These are phyloP conservation scores for Osmerus mordax DNA, from an alignment of 2,113 vertebrate species.

Conservation along the genomic window DNA sequence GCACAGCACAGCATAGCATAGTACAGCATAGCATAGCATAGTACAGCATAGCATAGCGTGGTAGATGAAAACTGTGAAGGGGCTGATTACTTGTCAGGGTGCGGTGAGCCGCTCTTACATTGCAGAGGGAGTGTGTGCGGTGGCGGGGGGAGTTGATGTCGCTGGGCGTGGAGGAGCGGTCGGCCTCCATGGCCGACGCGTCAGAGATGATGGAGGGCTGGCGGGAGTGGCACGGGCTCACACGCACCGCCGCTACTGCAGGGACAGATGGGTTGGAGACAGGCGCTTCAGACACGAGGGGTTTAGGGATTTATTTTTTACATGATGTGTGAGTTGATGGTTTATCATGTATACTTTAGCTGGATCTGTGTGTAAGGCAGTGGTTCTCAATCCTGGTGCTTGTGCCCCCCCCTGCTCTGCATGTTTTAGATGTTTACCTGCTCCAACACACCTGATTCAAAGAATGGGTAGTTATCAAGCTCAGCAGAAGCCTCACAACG, in stretches of 20 bases:
- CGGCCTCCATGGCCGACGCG: conserved; percentile 86
- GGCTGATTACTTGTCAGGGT: conserved; percentile 38
- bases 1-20: too few relatives aligned
- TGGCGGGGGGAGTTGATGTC: conserved; percentile 98
- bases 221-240: conserved; percentile 95
- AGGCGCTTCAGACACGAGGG: conserved; percentile 11
- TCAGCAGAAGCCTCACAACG: too few relatives aligned
- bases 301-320: background rate
- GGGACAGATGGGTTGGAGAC: conserved; percentile 45
- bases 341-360: too few relatives aligned
- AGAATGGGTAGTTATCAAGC: too few relatives aligned
- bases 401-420: too few relatives aligned
- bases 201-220: conserved; percentile 95
- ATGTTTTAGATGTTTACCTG: too few relatives aligned
- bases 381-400: too few relatives aligned
- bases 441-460: too few relatives aligned
- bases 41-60: too few relatives aligned
- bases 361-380: too few relatives aligned
- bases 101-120: conserved; percentile 81
- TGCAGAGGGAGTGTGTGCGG: conserved; percentile 98
- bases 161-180: conserved; percentile 93
- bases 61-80: conserved; percentile 24
- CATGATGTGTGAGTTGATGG: too few relatives aligned
- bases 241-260: conserved; percentile 82
- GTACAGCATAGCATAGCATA: too few relatives aligned